Percentiles rank a stretch among this genome's conserved stretches.
phyloP scores from a whole-genome alignment of 1,140 invertebrate genomes.

The Papilio polyxenes region DNA sequence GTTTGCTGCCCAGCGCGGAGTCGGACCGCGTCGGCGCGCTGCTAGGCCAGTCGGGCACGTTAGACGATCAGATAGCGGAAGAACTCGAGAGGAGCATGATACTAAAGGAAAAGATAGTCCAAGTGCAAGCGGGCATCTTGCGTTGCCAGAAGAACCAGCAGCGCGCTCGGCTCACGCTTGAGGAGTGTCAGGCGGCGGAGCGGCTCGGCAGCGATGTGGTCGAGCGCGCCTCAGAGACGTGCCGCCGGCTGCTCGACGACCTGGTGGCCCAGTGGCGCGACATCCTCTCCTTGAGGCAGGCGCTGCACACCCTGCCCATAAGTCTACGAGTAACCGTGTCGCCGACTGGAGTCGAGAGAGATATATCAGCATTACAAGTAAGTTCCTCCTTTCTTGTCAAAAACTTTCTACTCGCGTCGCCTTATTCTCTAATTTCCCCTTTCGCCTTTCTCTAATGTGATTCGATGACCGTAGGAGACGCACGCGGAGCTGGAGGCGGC shows the following conservation, averaged over 20 bases:
- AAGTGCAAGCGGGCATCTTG: slow-evolving; percentile 85
- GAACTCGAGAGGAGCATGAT: slow-evolving; percentile 87
- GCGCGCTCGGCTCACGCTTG: slow-evolving; percentile 82
- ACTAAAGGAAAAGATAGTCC: slow-evolving; percentile 85
- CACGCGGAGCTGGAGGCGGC: slow-evolving; percentile 86
- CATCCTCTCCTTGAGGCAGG: slow-evolving; percentile 86
- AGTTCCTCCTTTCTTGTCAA: slow-evolving; percentile 32
- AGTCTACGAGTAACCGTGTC: slow-evolving; percentile 87
- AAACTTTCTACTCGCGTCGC: not conserved
- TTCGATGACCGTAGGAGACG: slow-evolving; percentile 80
- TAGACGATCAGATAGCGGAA: slow-evolving; percentile 86
- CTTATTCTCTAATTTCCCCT: no score
- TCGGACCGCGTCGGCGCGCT: slow-evolving; percentile 88
- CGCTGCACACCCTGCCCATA: slow-evolving; percentile 87
- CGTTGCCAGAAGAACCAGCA: slow-evolving; percentile 85
- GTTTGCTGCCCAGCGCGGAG: slow-evolving; percentile 85
- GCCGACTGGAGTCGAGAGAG: slow-evolving; percentile 86
- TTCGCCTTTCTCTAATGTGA: not conserved
- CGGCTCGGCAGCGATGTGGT: slow-evolving; percentile 86
- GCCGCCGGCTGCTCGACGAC: slow-evolving; percentile 84
- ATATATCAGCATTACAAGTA: slow-evolving; percentile 85
- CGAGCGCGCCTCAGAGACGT: slow-evolving; percentile 85
- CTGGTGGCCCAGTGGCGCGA: slow-evolving; percentile 87
- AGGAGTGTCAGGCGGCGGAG: slow-evolving; percentile 86
- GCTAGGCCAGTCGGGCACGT: slow-evolving; percentile 83